phyloP scores from a whole-genome alignment of 2,888 invertebrate genomes.

The Pseudeuparius sepicola region DNA sequence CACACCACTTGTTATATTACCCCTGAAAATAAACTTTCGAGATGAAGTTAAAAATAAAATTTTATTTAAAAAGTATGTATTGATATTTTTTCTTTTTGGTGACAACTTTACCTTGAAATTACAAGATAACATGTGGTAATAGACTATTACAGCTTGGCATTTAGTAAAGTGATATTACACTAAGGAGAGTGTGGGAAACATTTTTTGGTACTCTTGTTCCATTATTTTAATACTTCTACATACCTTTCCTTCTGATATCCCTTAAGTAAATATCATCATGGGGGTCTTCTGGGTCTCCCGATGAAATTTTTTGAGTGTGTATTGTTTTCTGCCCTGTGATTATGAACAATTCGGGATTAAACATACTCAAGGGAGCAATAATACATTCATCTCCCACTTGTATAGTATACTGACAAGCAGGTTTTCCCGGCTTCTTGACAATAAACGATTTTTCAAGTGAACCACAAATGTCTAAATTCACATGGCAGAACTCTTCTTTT shows the following conservation, averaged over 20 bases:
- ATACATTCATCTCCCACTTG: constrained; percentile 85
- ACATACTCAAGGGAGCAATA: constrained; percentile 79
- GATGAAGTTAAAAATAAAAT: too few species aligned
- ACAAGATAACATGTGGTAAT: too few species aligned
- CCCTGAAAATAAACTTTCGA: too few species aligned
- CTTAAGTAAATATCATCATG: constrained; percentile 86
- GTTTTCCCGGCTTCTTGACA: constrained; percentile 60
- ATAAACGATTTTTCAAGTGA: constrained; percentile 74
- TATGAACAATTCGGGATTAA: constrained; percentile 79
- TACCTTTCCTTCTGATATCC: constrained; percentile 62
- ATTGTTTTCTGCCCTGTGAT: constrained; percentile 69
- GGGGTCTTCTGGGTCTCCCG: constrained; percentile 84
- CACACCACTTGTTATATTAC: too few species aligned
- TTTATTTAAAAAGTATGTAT: too few species aligned
- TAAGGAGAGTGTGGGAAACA: too few species aligned
- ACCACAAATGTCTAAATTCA: constrained; percentile 82
- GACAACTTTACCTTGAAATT: too few species aligned
- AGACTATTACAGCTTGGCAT: too few species aligned
- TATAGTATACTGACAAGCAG: constrained; percentile 62
- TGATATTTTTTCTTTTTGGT: too few species aligned
- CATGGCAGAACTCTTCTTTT: constrained; percentile 85
- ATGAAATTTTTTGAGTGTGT: constrained; percentile 58
- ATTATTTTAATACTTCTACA: constrained; percentile 25
- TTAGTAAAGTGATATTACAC: too few species aligned
- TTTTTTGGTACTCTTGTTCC: too few species aligned